Evolutionary conservation across 1,140 invertebrate species (phyloP), one percentile per base, ranked within the genome.

Genomic region (Trachelipus rathkii): DNA sequence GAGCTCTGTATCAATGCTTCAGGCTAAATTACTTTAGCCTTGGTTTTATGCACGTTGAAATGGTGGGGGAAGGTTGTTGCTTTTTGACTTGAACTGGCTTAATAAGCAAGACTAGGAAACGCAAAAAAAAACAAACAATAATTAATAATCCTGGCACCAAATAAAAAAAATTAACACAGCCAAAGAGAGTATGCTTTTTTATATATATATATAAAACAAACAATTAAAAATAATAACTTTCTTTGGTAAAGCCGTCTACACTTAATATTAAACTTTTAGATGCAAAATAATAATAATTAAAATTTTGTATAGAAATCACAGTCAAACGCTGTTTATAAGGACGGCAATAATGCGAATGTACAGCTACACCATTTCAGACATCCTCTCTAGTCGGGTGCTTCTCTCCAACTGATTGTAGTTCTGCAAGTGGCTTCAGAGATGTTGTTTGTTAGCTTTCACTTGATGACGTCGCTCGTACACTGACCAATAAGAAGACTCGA

Each of bases 391-490:
- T 33, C 72, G 67, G 71, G 71, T 74, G 77, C 79, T 78, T 68
- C 53, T 75, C 72, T 76, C 79, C 76, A 77, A 81, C 79, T 81
- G 79, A 60, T 24, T 46, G 6, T n/a, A 23, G 33, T 33, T 33
- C 50, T 60, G 50, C 50, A 19, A 60, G 67, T 21, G 50, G 68
- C 10, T 33, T 19, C 44, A 71, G 68, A 74, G 77, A 76, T 67
- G 43, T 73, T 78, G 74, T 74, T 33, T 78, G 77, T 77, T 78
- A 77, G 79, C 79, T 81, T 81, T 81, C 79, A 78, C 79, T 46
- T 60, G 53, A 72, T 78, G 77, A 78, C 77, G 77, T 78, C 74
- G 75, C 44, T 69, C 33, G 23, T n/a, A 44, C 72, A 15, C 46
- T 33, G 70, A 71, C 77, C 79, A 81, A 78, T 78, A 70, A 73